Evolutionary conservation across 2,888 invertebrate species (phyloP).

Genomic region (Himalopsyche tibetana): DNA sequence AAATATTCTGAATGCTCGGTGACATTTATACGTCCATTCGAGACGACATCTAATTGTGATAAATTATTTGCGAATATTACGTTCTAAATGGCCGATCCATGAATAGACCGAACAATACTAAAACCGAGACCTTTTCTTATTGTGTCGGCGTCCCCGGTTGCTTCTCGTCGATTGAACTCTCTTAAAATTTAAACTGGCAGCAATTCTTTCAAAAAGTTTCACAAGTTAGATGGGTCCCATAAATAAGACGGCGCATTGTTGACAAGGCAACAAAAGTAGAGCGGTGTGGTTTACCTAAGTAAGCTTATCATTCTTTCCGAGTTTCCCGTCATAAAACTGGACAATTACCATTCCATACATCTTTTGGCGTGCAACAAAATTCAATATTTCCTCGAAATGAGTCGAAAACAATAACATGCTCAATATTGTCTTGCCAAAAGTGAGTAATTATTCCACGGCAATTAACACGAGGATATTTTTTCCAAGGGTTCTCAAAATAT

Average conservation of each 20-base stretch:
- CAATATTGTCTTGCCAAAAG: neutral
- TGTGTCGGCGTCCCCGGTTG: neutral
- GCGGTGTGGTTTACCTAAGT: constrained; percentile 43
- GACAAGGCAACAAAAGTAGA: constrained; percentile 60
- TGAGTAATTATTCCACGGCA: neutral
- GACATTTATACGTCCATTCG: no score
- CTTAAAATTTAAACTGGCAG: neutral
- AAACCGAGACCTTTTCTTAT: neutral
- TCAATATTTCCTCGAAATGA: constrained; percentile 22
- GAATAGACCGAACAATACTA: no score
- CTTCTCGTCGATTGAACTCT: constrained; percentile 19
- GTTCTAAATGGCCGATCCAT: no score
- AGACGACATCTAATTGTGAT: no score
- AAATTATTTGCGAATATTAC: no score
- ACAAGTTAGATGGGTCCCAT: constrained; percentile 47
- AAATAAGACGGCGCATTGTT: constrained; percentile 58
- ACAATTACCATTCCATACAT: constrained; percentile 47
- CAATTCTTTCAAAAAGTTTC: constrained; percentile 41
- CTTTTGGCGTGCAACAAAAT: constrained; percentile 47
- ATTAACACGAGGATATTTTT: no score
- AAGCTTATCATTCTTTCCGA: constrained; percentile 44
- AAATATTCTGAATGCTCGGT: no score
- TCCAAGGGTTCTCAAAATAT: no score
- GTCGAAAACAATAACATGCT: neutral
- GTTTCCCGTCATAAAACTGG: constrained; percentile 51